These are phyloP conservation scores for Anguilla anguilla DNA, from an alignment of 2,797 vertebrate genomes.

Conservation along the genomic window DNA sequence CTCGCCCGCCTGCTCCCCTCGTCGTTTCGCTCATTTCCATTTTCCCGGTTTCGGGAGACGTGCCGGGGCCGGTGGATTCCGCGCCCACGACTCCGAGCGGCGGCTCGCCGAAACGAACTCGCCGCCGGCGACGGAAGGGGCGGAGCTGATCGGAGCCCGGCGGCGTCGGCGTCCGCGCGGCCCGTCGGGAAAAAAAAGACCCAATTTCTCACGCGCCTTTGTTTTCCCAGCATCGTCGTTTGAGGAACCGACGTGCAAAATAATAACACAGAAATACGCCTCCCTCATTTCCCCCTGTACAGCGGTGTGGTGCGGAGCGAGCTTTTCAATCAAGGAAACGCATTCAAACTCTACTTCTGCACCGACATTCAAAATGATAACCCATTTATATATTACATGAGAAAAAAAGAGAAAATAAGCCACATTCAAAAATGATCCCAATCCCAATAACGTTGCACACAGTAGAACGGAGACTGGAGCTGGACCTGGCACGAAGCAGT, in stretches of 20 bases:
- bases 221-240: neutral
- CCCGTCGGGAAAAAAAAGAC: neutral
- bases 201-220: neutral
- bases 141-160: neutral
- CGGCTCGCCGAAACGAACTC: neutral
- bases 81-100: neutral
- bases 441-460: neutral
- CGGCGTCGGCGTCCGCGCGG: neutral
- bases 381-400: neutral
- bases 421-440: neutral
- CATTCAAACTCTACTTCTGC: neutral
- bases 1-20: neutral
- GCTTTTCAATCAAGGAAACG: neutral
- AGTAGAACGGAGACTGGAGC: neutral
- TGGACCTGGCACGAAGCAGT: neutral
- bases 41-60: neutral
- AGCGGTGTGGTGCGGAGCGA: no score
- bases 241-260: neutral
- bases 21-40: constrained; percentile 19
- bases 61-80: neutral
- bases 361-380: neutral
- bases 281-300: neutral
- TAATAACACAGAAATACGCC: neutral
- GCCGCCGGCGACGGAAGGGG: neutral
- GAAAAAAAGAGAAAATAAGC: neutral